Percentiles rank a stretch among this genome's conserved stretches.
Conservation (phyloP, 2,888 invertebrate species). For the Podabrus alpinus region DNA sequence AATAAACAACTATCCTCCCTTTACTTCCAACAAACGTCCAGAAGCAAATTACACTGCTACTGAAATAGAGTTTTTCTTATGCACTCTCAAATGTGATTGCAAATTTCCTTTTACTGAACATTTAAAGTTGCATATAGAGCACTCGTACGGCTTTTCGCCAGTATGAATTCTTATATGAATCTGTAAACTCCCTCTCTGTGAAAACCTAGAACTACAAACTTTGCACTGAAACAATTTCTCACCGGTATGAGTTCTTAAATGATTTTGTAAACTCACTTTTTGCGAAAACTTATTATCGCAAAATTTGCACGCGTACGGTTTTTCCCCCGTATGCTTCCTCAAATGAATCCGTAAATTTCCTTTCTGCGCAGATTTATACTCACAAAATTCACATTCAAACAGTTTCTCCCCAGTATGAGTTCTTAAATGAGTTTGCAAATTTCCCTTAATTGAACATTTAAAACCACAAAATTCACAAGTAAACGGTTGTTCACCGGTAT, state of each 20-base stretch:
- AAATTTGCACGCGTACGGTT: not conserved
- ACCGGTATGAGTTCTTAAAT: not conserved
- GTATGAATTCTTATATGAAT: not conserved
- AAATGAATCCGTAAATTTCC: not conserved
- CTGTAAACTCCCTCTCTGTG: not conserved
- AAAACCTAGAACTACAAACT: not conserved
- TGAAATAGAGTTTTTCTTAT: not conserved
- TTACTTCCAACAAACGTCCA: not conserved
- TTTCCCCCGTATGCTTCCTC: not conserved
- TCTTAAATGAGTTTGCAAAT: not conserved
- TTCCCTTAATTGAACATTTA: not conserved
- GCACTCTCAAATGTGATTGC: not conserved
- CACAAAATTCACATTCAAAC: not conserved
- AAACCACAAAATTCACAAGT: not conserved
- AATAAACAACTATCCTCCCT: not conserved
- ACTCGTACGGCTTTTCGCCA: not conserved
- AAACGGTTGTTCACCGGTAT: not conserved
- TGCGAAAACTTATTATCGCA: not conserved
- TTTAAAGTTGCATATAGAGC: not conserved
- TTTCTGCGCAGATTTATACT: not conserved
- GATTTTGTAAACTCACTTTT: not conserved
- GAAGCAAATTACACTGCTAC: not conserved
- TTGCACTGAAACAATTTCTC: not conserved
- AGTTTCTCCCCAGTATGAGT: not conserved
- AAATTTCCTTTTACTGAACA: not conserved